Base-by-base conservation (phyloP, 2,797 vertebrate species). In the Oophaga sylvatica region DNA sequence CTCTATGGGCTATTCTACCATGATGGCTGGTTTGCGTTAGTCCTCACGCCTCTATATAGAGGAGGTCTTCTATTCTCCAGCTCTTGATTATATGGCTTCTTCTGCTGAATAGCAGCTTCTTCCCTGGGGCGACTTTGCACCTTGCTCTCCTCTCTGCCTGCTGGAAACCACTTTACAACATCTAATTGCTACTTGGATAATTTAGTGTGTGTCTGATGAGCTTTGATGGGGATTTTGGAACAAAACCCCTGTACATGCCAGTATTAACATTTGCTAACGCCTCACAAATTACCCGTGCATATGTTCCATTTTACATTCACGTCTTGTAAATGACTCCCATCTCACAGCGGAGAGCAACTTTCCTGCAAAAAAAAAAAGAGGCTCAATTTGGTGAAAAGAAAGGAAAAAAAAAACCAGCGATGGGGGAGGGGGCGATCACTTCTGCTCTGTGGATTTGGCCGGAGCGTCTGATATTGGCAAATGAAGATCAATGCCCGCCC, bases 401-500 rank as follows among this genome's bases (percentile, higher is more conserved):
- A 17, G 20, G 67, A 57, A 67, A n/a, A 22, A 67, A 67, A 22
- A 9, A 35, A 59, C 7, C 1, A n/a, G 9, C 13, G 11, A 2
- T 22, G 57, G 70, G 53, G 67, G 9, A 68, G 31, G 7, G 41
- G 67, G 22, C 3, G 0, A 19, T 12, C 26, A 22, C n/a, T 31
- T 1, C 35, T 41, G 35, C 5, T 12, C 26, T 79, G 10, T 80
- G 15, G 57, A 59, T 84, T 71, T 63, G 78, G 78, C 78, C 20
- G 22, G 2, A 67, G 31, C 35, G 26, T 86, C 88, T 83, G 31
- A n/a, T 80, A 83, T 70, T 62, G 73, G 88, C 63, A 71, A 82
- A 86, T 86, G 84, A 89, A 89, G 88, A 89, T 86, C 79, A 78
- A 89, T 83, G 88, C 77, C 53, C 81, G 29, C 71, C 63, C 48